phyloP scores from a whole-genome alignment of 1,140 invertebrate genomes.

The Brevipalpus yothersi region DNA sequence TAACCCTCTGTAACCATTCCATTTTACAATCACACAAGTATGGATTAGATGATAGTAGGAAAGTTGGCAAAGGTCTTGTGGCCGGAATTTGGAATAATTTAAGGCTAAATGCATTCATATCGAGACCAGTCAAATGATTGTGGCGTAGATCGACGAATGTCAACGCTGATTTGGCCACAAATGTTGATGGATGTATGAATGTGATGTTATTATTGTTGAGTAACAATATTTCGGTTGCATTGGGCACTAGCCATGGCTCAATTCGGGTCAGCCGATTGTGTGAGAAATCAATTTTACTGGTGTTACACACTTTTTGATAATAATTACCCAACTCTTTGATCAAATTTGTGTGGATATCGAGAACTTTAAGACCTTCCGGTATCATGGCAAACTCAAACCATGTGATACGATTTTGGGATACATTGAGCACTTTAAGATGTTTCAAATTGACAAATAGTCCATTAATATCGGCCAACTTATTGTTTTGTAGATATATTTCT shows the following conservation, averaged over 20 bases:
- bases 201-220: constrained; percentile 56
- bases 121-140: constrained; percentile 54
- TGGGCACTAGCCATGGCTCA: constrained; percentile 40
- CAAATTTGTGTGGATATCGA: constrained; percentile 69
- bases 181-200: constrained; percentile 49
- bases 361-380: constrained; percentile 51
- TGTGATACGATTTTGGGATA: constrained; percentile 64
- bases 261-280: constrained; percentile 48
- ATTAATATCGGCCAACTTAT: constrained; percentile 54
- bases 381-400: constrained; percentile 72
- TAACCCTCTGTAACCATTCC: constrained; percentile 63
- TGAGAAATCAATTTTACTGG: constrained; percentile 48
- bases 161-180: constrained; percentile 53
- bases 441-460: constrained; percentile 55
- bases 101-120: constrained; percentile 40
- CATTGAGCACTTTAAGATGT: constrained; percentile 60
- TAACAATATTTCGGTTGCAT: constrained; percentile 47
- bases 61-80: constrained; percentile 36
- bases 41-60: constrained; percentile 63
- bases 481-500: constrained; percentile 60
- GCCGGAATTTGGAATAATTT: constrained; percentile 21
- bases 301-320: constrained; percentile 39
- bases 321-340: constrained; percentile 60
- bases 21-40: constrained; percentile 68
- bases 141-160: constrained; percentile 57